phyloP scores from a whole-genome alignment of 1,140 invertebrate genomes.

The Ips nitidus region DNA sequence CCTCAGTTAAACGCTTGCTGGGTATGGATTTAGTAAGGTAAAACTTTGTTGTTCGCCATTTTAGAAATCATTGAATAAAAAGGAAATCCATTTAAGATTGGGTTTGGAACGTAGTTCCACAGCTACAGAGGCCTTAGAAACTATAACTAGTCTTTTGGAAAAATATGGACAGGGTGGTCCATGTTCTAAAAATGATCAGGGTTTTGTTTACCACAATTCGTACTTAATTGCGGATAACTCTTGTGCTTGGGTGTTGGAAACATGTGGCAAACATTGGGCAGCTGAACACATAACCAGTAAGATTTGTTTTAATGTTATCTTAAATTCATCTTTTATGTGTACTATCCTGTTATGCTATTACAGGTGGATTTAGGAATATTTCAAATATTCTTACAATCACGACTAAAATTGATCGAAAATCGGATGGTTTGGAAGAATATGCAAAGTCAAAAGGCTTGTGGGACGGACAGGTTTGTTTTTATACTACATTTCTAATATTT shows the following conservation, averaged over 20 bases:
- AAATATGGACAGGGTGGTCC: conserved; percentile 72
- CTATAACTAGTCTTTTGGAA: conserved; percentile 66
- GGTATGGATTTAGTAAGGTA: conserved; percentile 77
- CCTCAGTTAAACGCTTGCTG: conserved; percentile 60
- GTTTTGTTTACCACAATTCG: conserved; percentile 66
- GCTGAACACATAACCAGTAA: conserved; percentile 68
- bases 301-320: not conserved
- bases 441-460: conserved; percentile 64
- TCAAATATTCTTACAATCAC: conserved; percentile 71
- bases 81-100: conserved; percentile 55
- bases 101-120: conserved; percentile 66
- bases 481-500: not conserved
- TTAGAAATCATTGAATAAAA: not conserved
- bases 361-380: conserved; percentile 67
- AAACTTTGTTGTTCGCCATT: conserved; percentile 8
- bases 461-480: conserved; percentile 59
- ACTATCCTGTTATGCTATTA: conserved; percentile 33
- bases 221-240: conserved; percentile 66
- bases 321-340: not conserved
- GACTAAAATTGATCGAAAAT: conserved; percentile 69
- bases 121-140: conserved; percentile 63
- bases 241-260: conserved; percentile 73
- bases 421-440: conserved; percentile 62
- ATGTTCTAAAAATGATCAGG: conserved; percentile 60
- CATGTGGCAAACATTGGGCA: conserved; percentile 73